Evolutionary conservation across 2,888 invertebrate genomes (phyloP), one percentile per base, ranked within the genome.

Genomic region (Panzeria rudis): DNA sequence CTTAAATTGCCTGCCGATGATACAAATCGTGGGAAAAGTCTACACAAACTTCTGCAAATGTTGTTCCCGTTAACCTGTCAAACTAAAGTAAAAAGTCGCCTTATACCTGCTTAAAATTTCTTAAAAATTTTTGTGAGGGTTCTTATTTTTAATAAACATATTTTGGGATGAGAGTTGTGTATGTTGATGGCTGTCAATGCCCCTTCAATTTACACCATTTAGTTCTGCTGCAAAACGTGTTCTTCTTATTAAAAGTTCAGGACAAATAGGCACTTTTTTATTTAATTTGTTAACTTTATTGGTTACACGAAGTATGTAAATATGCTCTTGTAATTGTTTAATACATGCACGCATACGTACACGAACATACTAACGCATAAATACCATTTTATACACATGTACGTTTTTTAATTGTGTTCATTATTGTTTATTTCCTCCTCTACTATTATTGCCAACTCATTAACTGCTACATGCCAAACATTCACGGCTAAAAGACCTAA

Each of bases 371-470:
- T 7, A 41, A 25, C n/a, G 25, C 38, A 41, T 35, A 47, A 38
- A 52, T 38, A 32, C 23, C 23, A 38, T 52, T 54, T 11, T 35
- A 38, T 50, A 44, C n/a, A 32, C 44, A 32, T 69, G 69, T 38
- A 32, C 17, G 6, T 32, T 62, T 59, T 80, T 68, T 44, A 66
- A 69, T 62, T 20, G 56, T n/a, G 41, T 66, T 72, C 64, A 77
- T 83, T 83, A 83, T 71, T 71, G 89, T 89, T 87, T 88, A 88
- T 88, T 89, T 91, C 32, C 71, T 56, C 6, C 59, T 56, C 38
- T 77, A 50, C 38, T 77, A 50, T 83, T 91, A 91, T 91, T 91
- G 90, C 91, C 90, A 91, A 88, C 90, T 88, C 90, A 90, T 90
- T 91, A 91, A 91, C 91, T 69, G 76, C 75, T 69, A 86, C 83